Evolutionary conservation across 2,113 vertebrate genomes (phyloP).

Genomic region (Phodopus roborovskii): DNA sequence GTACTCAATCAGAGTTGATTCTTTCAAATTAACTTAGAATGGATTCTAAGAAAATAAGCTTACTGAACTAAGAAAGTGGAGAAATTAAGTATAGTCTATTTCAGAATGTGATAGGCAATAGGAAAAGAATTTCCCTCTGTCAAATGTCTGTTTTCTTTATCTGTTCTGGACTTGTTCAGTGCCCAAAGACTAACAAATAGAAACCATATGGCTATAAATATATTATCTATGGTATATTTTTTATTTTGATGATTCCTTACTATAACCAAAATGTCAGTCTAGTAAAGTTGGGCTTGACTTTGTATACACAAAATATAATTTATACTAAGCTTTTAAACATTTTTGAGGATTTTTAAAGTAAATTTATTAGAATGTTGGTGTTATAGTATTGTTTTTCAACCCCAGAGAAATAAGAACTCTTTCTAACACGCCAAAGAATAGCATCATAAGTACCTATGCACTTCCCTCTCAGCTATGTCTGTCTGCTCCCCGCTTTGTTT

Average conservation of each 20-base stretch:
- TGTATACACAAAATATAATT: conserved; percentile 12
- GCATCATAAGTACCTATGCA: background rate
- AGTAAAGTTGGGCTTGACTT: conserved; percentile 30
- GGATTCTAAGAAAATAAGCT: conserved; percentile 44
- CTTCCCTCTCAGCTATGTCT: conserved; percentile 16
- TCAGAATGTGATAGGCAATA: conserved; percentile 64
- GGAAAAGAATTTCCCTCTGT: conserved; percentile 57
- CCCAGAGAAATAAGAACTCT: conserved; percentile 42
- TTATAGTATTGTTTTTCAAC: conserved; percentile 14
- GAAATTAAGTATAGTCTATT: conserved; percentile 49
- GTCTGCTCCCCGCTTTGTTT: conserved; percentile 17
- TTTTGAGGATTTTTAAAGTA: conserved; percentile 13
- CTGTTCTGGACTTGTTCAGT: conserved; percentile 54
- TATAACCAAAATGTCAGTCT: conserved; percentile 57
- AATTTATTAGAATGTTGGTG: conserved; percentile 23
- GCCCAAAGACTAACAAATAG: conserved; percentile 62
- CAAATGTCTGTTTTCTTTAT: conserved; percentile 67
- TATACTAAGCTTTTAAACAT: conserved; percentile 39
- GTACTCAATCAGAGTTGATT: background rate
- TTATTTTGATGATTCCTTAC: conserved; percentile 58
- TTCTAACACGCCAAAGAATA: background rate
- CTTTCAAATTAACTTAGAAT: conserved; percentile 59
- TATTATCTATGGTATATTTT: conserved; percentile 72
- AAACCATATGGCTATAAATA: conserved; percentile 56
- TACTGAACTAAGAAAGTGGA: conserved; percentile 24